Evolutionary conservation across 2,113 vertebrate species (phyloP).

Genomic region (Bujurquina vittata): DNA sequence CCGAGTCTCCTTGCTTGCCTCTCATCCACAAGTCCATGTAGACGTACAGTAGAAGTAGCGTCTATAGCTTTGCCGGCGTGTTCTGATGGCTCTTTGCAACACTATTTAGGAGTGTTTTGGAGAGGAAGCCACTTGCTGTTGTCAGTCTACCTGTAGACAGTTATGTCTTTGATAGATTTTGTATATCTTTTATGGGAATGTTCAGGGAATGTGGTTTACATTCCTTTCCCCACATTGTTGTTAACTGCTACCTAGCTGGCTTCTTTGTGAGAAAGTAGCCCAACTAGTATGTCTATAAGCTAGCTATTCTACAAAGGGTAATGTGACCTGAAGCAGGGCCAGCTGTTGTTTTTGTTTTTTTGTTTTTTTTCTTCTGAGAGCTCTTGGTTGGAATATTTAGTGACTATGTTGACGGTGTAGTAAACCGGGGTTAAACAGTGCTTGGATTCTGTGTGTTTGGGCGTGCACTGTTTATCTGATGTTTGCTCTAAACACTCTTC

Average conservation of each 20-base stretch:
- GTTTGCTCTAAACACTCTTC: neutral
- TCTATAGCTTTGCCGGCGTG: conserved; percentile 26
- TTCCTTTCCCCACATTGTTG: conserved; percentile 29
- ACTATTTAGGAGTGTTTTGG: neutral
- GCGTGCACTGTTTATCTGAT: neutral
- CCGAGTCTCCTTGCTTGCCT: conserved; percentile 37
- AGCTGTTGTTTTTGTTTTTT: neutral
- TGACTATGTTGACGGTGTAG: neutral
- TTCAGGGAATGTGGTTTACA: conserved; percentile 66
- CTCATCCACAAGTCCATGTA: conserved; percentile 21
- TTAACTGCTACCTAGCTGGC: conserved; percentile 32
- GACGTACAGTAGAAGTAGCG: conserved; percentile 54
- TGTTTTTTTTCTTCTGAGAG: neutral
- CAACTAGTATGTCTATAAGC: conserved; percentile 33
- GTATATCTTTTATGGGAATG: conserved; percentile 47
- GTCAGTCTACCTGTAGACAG: conserved; percentile 40
- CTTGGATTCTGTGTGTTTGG: conserved; percentile 1
- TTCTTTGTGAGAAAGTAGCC: conserved; percentile 25
- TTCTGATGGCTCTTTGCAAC: conserved; percentile 13
- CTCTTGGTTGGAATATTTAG: neutral
- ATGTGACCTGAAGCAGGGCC: conserved; percentile 40
- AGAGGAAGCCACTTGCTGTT: conserved; percentile 43
- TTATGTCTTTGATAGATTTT: conserved; percentile 58
- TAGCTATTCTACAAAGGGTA: conserved; percentile 40
- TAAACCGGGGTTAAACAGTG: conserved; percentile 8